These are phyloP conservation scores for Scelioninae gen. 1 DNA, from an alignment of 2,888 invertebrate species.

Conservation along the genomic window DNA sequence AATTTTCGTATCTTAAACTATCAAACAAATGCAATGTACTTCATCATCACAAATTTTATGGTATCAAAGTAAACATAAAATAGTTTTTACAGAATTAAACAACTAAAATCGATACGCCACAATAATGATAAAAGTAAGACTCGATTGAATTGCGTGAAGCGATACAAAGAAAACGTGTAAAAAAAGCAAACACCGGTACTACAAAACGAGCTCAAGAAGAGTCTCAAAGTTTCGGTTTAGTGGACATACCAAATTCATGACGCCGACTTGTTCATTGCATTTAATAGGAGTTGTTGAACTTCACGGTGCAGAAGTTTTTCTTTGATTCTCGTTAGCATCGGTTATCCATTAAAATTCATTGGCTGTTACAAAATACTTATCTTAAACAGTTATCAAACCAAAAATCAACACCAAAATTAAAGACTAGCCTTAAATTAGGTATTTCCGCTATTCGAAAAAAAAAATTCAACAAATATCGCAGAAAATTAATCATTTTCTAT, in stretches of 20 bases:
- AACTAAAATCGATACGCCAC: conserved; percentile 1
- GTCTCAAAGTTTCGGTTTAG: conserved; percentile 59
- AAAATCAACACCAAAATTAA: not conserved
- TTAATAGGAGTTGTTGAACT: conserved; percentile 63
- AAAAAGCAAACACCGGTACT: conserved; percentile 37
- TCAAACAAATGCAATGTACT: too few relatives aligned
- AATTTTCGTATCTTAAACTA: too few relatives aligned
- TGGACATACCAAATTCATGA: conserved; percentile 63
- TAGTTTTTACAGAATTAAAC: not conserved
- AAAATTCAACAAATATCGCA: too few relatives aligned
- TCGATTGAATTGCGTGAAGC: conserved; percentile 40
- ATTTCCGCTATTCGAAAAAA: too few relatives aligned
- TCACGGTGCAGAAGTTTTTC: conserved; percentile 34
- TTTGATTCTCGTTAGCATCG: conserved; percentile 49
- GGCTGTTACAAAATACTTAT: conserved; percentile 29
- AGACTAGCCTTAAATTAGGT: not conserved
- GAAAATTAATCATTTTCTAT: too few relatives aligned
- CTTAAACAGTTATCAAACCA: conserved; percentile 18
- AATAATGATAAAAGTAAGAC: conserved; percentile 9
- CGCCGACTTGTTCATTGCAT: conserved; percentile 50
- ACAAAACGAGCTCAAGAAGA: conserved; percentile 38
- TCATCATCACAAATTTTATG: too few relatives aligned
- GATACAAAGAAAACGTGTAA: conserved; percentile 19
- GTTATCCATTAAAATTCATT: conserved; percentile 54
- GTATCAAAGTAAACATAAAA: too few relatives aligned